Evolutionary conservation across 2,113 vertebrate species (phyloP), one percentile per base, ranked within the genome.

Genomic region (Siniperca knerii): DNA sequence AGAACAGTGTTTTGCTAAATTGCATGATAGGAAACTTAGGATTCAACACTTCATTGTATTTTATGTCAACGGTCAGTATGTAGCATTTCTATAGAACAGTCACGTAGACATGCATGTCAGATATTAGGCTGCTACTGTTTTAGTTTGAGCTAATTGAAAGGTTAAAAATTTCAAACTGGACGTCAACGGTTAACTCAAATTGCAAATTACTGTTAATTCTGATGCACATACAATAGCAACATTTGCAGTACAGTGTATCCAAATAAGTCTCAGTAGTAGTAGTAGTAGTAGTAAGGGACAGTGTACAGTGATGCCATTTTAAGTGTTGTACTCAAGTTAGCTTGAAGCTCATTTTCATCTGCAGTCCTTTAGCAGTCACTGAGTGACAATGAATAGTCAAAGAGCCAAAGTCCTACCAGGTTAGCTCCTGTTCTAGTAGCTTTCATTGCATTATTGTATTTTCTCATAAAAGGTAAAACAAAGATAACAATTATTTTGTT

Each of bases 391-490:
- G 46, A 46, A 13, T 13, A 46, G 46, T 15, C 46, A 46, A 15
- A 46, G 54, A n/a, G 54, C 55, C 25, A 61, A 61, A 61, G 25
- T 29, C 55, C 69, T 74, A 37, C 77, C 74, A 29, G 62, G 55
- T 80, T 67, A 46, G 67, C 46, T 79, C 66, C 70, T 66, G 50
- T 67, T 77, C 75, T 84, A 42, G 8, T 62, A 72, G 72, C 77
- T 87, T 80, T 70, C 67, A 81, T 9, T 75, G 78, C 69, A 61
- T 83, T 65, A 69, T 55, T 46, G 72, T 89, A 76, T 50, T 65
- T 67, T 40, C n/a, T 81, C 68, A 21, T 70, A 7, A 23, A 23
- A 2, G 8, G 54, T 23, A 9, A 74, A 44, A 54, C 21, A 55
- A 44, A 46, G n/a, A 44, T 10, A 46, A n/a, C 6, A 20, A 11